Evolutionary conservation across 2,888 invertebrate genomes (phyloP).

Genomic region (Xestobium rufovillosum): DNA sequence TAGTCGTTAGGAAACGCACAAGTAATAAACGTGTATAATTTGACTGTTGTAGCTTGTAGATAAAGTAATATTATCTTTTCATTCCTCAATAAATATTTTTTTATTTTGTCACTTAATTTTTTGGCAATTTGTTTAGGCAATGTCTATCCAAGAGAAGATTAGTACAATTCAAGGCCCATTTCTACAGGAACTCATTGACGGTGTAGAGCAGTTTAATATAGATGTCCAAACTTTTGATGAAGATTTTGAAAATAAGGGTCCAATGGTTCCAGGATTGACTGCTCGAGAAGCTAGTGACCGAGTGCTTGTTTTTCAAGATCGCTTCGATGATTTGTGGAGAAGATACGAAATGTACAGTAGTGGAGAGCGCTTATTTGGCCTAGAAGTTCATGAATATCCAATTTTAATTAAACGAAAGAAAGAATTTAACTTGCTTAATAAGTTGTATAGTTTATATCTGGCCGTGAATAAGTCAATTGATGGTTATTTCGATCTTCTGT

Average conservation of each 20-base stretch:
- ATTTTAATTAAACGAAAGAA: slow-evolving; percentile 69
- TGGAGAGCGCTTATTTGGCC: slow-evolving; percentile 78
- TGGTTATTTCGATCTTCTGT: slow-evolving; percentile 77
- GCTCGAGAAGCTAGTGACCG: slow-evolving; percentile 83
- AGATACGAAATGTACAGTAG: slow-evolving; percentile 75
- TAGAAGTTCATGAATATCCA: slow-evolving; percentile 78
- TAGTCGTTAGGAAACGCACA: too few relatives aligned
- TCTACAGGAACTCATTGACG: slow-evolving; percentile 62
- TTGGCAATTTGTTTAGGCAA: slow-evolving; percentile 52
- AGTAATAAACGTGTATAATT: too few relatives aligned
- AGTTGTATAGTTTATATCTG: slow-evolving; percentile 71
- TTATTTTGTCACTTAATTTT: too few relatives aligned
- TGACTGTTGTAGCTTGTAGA: too few relatives aligned
- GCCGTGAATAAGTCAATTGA: slow-evolving; percentile 80
- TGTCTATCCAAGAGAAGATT: slow-evolving; percentile 61
- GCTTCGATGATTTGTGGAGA: slow-evolving; percentile 77
- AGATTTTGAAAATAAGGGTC: slow-evolving; percentile 71
- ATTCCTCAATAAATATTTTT: too few relatives aligned
- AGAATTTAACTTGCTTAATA: slow-evolving; percentile 76
- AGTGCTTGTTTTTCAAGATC: slow-evolving; percentile 65
- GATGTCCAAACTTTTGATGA: slow-evolving; percentile 63
- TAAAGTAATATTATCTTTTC: too few relatives aligned
- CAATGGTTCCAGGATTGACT: slow-evolving; percentile 74
- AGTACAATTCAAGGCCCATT: slow-evolving; percentile 70
- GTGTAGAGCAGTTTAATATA: slow-evolving; percentile 56